phyloP scores from a whole-genome alignment of 2,797 vertebrate species.

The Morus bassanus region DNA sequence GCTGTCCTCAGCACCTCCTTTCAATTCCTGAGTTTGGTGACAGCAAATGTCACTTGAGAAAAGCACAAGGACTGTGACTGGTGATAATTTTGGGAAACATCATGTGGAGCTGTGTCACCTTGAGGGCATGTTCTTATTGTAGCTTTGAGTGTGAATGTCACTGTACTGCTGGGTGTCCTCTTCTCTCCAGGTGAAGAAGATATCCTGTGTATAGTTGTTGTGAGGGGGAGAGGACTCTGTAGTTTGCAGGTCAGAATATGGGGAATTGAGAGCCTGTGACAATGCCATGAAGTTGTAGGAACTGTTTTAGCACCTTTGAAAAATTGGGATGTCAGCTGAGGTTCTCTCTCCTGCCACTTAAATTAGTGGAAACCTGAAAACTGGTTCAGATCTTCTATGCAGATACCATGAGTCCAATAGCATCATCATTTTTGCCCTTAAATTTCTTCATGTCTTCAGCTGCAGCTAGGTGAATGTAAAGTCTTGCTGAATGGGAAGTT shows the following conservation, averaged over 20 bases:
- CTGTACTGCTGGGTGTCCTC: not conserved
- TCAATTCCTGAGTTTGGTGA: not conserved
- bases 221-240: not conserved
- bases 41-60: not conserved
- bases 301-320: not conserved
- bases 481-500: not conserved
- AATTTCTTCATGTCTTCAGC: not conserved
- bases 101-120: not conserved
- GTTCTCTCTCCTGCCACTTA: not conserved
- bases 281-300: not conserved
- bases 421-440: not conserved
- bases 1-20: not conserved
- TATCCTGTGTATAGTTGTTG: no score
- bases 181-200: not conserved
- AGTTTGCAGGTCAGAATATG: not conserved
- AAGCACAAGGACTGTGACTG: not conserved
- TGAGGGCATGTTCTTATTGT: not conserved
- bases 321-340: not conserved
- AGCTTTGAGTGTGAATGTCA: not conserved
- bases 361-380: not conserved
- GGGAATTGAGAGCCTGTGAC: not conserved
- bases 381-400: not conserved
- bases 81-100: not conserved
- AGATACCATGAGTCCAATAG: not conserved
- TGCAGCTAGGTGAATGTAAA: not conserved